Conservation (phyloP, 2,888 invertebrate genomes). For the Sphaeridia pumilis region DNA sequence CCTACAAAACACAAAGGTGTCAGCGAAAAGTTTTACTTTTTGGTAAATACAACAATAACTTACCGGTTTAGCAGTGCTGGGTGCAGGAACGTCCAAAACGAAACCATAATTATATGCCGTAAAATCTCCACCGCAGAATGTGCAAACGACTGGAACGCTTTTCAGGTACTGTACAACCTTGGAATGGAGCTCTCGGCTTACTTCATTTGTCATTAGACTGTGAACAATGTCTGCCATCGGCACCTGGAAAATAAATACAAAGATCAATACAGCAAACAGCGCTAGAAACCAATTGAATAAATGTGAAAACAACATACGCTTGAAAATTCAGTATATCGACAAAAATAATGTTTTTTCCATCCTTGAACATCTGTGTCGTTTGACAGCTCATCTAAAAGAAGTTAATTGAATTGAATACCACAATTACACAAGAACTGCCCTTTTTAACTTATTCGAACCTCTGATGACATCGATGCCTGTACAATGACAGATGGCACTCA, state of each 20-base stretch:
- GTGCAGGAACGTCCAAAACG: not conserved
- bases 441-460: not conserved
- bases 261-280: too few species aligned
- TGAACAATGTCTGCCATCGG: slow-evolving; percentile 32
- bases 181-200: slow-evolving; percentile 28
- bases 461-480: not conserved
- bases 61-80: too few species aligned
- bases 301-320: slow-evolving; percentile 11
- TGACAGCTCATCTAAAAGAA: not conserved
- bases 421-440: not conserved
- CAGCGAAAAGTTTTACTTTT: too few species aligned
- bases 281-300: too few species aligned
- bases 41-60: too few species aligned
- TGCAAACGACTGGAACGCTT: slow-evolving; percentile 19
- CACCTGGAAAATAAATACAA: too few species aligned
- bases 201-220: slow-evolving; percentile 28
- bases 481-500: not conserved
- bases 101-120: slow-evolving; percentile 28
- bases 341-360: slow-evolving; percentile 18
- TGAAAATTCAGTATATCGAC: slow-evolving; percentile 30
- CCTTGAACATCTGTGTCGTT: not conserved
- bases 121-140: slow-evolving; percentile 25
- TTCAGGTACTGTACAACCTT: slow-evolving; percentile 33
- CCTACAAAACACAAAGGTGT: too few species aligned
- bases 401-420: not conserved